These are phyloP conservation scores for Choloepus didactylus DNA, from an alignment of 2,797 vertebrate species.

Conservation along the genomic window DNA sequence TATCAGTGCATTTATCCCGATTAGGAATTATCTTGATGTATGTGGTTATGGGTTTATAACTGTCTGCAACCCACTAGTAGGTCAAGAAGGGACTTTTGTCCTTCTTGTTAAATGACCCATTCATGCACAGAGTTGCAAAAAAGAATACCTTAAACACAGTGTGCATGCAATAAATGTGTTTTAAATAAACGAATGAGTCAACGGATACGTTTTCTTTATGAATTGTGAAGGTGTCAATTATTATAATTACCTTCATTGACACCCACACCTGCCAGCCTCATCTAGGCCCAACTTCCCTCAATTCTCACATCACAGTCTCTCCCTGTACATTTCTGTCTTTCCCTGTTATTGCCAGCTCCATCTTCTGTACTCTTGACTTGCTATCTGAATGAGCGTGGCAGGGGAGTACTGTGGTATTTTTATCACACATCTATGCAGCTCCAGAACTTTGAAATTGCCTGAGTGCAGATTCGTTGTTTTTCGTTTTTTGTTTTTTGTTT, in stretches of 20 bases:
- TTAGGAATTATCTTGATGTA: background rate
- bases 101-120: background rate
- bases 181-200: background rate
- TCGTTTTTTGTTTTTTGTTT: too few species aligned
- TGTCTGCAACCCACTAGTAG: background rate
- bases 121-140: background rate
- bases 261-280: background rate
- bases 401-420: background rate
- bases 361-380: slow-evolving; percentile 26
- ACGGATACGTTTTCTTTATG: background rate
- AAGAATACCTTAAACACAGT: background rate
- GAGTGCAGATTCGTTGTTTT: background rate
- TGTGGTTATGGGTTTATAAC: slow-evolving; percentile 2
- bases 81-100: background rate
- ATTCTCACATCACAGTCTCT: background rate
- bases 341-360: background rate
- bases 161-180: background rate
- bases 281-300: background rate
- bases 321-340: background rate
- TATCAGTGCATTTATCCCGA: background rate
- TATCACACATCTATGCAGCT: slow-evolving; percentile 33
- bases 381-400: background rate
- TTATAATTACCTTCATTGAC: slow-evolving; percentile 10
- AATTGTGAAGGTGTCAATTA: background rate
- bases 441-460: slow-evolving; percentile 44